Evolutionary conservation across 2,797 vertebrate species (phyloP), one percentile per base, ranked within the genome.

Genomic region (Darevskia nairensis): DNA sequence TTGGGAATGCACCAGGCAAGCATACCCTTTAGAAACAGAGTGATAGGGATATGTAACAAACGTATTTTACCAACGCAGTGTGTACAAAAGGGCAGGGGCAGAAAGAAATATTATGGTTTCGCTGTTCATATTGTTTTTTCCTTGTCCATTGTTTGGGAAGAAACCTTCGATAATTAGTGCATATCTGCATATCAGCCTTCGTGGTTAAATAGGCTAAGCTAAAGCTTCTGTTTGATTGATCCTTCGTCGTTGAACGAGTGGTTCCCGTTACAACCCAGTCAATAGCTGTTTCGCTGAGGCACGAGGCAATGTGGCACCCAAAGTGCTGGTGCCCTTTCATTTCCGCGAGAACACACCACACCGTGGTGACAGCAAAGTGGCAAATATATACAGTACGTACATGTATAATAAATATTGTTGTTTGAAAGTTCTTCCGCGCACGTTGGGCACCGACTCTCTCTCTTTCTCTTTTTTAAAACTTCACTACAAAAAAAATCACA

Each of bases 341-440:
- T 95, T 94, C 93, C 94, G 75, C 89, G 44, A 89, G 92, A 79
- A 41, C 91, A 88, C 91, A 41, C 35, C 91, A 86, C 92, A 89
- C 92, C 7, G 32, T 86, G 9, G 88, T 96, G 96, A 97, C 96
- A 96, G 94, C 94, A 92, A 90, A 96, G 94, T 88, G 86, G 89
- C 84, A 91, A 87, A 92, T 93, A 90, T 8, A 41, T 94, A 91
- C 92, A 89, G 85, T 93, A 91, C 95, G 11, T 87, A 91, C 92
- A 89, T 64, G 79, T 93, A 92, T 96, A 95, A 97, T 94, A 96
- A 96, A 92, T 86, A 92, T 29, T 87, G 86, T 85, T 93, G 94
- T 92, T 92, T 96, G 95, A 95, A 95, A 95, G 93, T 95, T 91
- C 92, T 35, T 94, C 93, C 93, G 87, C 4, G 6, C 83, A 75